Evolutionary conservation across 2,113 vertebrate genomes (phyloP), one percentile per base, ranked within the genome.

Genomic region (Theropithecus gelada): DNA sequence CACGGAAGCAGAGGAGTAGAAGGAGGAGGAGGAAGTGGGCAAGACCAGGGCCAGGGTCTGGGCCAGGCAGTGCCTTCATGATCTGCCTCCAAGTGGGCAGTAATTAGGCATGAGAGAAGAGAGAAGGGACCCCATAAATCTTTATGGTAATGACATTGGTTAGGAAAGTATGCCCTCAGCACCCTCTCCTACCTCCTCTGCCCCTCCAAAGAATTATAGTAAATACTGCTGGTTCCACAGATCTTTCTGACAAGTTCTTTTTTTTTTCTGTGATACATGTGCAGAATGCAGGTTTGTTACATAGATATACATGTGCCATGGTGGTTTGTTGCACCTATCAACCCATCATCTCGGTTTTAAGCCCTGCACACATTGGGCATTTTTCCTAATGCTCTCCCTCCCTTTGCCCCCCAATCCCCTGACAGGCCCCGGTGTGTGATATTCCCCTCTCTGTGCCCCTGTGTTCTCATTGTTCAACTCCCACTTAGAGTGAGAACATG

Each of bases 121-220:
- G 38, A 55, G 6, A 1, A 2, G n/a, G 8, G 70, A 22, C 0
- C 64, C 35, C 8, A 4, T 3, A 66, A 10, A 7, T 32, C n/a
- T 55, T 10, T 0, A 5, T 14, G 32, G 16, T 5, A 57, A 17
- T 7, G 8, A 55, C 14, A 5, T 6, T n/a, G n/a, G 8, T 83
- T 6, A 45, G 20, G 35, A 61, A 59, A 13, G 48, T 27, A 10
- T 12, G 20, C 8, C 52, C 43, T 11, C 8, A 76, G 59, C 2
- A 6, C 16, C 3, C 11, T 9, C 2, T 6, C 12, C 18, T 0
- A 3, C 6, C 5, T 12, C 11, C 23, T 40, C 27, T 25, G 45
- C 38, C 30, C 27, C 12, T 32, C 35, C 6, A 66, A 76, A 48
- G 1, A 23, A 22, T 27, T 32, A 48, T 35, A 68, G 55, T 13